Percentiles rank a stretch among this genome's conserved stretches.
These are phyloP conservation scores for Rutpela maculata DNA, from an alignment of 2,888 invertebrate species.

Conservation along the genomic window DNA sequence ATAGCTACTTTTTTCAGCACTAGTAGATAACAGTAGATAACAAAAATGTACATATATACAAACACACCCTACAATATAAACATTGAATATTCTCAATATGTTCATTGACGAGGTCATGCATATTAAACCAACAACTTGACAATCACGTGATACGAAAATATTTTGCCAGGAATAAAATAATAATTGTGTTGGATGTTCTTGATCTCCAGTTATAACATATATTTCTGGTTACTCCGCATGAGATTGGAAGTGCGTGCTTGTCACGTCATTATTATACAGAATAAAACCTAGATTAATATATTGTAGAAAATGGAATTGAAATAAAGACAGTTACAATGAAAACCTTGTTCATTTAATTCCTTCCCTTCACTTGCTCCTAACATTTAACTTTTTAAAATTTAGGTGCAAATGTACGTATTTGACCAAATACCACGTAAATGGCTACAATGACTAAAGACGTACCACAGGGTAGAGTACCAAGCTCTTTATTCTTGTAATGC, in stretches of 20 bases:
- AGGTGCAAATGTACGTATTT: too few relatives aligned
- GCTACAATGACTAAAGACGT: too few relatives aligned
- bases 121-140: slow-evolving; percentile 36
- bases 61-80: too few relatives aligned
- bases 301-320: slow-evolving; percentile 74
- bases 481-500: too few relatives aligned
- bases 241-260: slow-evolving; percentile 66
- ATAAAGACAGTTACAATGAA: slow-evolving; percentile 71
- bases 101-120: neutral
- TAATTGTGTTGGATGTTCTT: slow-evolving; percentile 43
- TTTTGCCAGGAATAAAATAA: slow-evolving; percentile 21
- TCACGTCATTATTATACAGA: slow-evolving; percentile 66
- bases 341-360: slow-evolving; percentile 29
- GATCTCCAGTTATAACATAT: slow-evolving; percentile 57
- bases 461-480: too few relatives aligned
- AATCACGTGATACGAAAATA: slow-evolving; percentile 20
- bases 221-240: slow-evolving; percentile 72
- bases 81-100: neutral
- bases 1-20: too few relatives aligned
- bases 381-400: too few relatives aligned
- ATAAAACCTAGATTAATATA: slow-evolving; percentile 63
- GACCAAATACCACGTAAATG: too few relatives aligned
- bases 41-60: too few relatives aligned
- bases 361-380: neutral
- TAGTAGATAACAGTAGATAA: too few relatives aligned